These are phyloP conservation scores for Paradoxurus hermaphroditus DNA, from an alignment of 2,113 vertebrate genomes.

Conservation along the genomic window DNA sequence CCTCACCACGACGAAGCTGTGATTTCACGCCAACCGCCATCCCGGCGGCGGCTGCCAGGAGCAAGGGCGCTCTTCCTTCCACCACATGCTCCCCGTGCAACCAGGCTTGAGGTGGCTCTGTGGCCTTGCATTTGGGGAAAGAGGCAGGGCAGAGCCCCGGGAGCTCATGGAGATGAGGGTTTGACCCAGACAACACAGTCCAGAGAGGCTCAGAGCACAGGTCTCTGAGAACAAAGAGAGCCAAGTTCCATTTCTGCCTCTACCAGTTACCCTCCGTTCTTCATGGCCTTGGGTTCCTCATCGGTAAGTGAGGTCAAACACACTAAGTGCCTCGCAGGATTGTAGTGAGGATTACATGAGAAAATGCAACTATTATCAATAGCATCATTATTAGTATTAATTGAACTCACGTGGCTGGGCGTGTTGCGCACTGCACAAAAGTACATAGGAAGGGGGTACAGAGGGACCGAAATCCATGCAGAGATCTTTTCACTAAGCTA, in stretches of 20 bases:
- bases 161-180: rapidly evolving
- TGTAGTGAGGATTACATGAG: neutral
- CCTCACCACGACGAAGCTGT: neutral
- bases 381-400: neutral
- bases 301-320: neutral
- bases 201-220: neutral
- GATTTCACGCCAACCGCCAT: neutral
- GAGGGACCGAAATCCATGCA: neutral
- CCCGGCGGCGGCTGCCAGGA: neutral
- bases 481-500: neutral
- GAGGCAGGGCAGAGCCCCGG: rapidly evolving
- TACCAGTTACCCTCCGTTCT: neutral
- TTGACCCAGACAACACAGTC: neutral
- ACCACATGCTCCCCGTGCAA: neutral
- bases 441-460: rapidly evolving
- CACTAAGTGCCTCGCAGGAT: neutral
- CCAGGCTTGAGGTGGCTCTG: neutral
- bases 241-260: neutral
- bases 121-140: neutral
- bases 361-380: neutral
- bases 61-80: neutral
- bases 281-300: neutral
- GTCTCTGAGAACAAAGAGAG: neutral
- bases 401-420: neutral
- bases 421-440: neutral